A percentile compares a stretch with the other conserved stretches of the same genome.
These are phyloP conservation scores for Tanytarsus gracilentus DNA, from an alignment of 2,888 invertebrate species.

Conservation along the genomic window DNA sequence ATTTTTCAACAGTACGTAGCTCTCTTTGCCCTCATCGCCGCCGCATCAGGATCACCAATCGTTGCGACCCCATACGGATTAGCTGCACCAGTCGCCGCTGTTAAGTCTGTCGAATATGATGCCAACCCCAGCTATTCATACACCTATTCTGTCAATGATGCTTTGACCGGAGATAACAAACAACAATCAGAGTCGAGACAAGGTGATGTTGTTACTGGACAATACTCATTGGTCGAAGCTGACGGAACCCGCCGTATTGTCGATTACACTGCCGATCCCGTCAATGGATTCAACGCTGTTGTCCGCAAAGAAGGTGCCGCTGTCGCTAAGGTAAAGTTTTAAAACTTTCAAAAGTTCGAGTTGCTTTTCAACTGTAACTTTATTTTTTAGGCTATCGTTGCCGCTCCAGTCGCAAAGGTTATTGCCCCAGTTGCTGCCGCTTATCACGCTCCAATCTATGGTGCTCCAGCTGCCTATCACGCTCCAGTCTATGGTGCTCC, in stretches of 20 bases:
- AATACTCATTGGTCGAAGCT: constrained; percentile 54
- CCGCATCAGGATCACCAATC: constrained; percentile 32
- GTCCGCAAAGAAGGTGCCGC: constrained; percentile 49
- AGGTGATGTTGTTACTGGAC: constrained; percentile 57
- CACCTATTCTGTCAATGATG: constrained; percentile 60
- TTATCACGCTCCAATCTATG: no score
- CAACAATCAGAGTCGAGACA: constrained; percentile 49
- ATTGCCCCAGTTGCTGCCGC: constrained; percentile 35
- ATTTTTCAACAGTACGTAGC: constrained; percentile 29
- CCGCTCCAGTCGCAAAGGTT: constrained; percentile 37
- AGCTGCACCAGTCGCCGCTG: constrained; percentile 35
- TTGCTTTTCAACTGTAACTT: no score
- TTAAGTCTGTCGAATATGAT: constrained; percentile 44
- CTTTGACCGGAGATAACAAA: constrained; percentile 52
- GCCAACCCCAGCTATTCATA: constrained; percentile 59
- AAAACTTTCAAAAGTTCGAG: no score
- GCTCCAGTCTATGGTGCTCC: constrained; percentile 8
- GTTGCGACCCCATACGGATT: constrained; percentile 33
- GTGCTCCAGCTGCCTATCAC: constrained; percentile 9
- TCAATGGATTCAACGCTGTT: constrained; percentile 57
- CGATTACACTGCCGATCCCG: constrained; percentile 57
- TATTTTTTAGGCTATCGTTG: constrained; percentile 29
- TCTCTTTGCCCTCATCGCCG: constrained; percentile 31
- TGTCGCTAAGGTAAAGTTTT: not conserved
- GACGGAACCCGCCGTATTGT: constrained; percentile 55